Conservation (phyloP, 2,888 invertebrate genomes). For the Lycia hirtaria region DNA sequence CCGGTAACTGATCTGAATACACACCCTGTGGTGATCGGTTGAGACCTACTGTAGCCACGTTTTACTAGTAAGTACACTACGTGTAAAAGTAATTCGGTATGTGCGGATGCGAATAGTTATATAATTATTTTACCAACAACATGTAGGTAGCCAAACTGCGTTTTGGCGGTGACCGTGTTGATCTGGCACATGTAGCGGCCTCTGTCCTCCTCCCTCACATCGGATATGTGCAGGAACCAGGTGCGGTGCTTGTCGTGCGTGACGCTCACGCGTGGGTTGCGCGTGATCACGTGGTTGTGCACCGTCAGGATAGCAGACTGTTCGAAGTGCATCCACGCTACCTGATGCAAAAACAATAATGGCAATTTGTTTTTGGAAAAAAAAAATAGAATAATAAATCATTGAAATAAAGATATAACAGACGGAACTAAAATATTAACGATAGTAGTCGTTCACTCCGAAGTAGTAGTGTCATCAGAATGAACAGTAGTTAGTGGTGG, state of each 20-base stretch:
- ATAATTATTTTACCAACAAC: constrained; percentile 96
- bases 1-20: no score
- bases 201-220: constrained; percentile 96
- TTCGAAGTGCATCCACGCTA: constrained; percentile 98
- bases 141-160: constrained; percentile 95
- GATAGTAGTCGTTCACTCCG: no score
- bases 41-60: no score
- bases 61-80: no score
- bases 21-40: no score
- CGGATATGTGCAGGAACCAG: constrained; percentile 96
- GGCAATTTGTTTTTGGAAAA: background rate
- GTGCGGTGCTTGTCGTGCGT: constrained; percentile 97
- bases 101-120: no score
- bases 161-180: constrained; percentile 96
- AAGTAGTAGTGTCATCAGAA: no score
- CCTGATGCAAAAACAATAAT: constrained; percentile 80
- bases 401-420: no score
- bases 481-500: no score
- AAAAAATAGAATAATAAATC: no score
- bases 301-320: constrained; percentile 97
- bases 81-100: no score
- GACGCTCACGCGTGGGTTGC: constrained; percentile 96
- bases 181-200: constrained; percentile 98
- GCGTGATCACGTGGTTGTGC: constrained; percentile 97
- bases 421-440: no score